Evolutionary conservation across 2,888 invertebrate genomes (phyloP).

Genomic region (Bellardia bayeri): DNA sequence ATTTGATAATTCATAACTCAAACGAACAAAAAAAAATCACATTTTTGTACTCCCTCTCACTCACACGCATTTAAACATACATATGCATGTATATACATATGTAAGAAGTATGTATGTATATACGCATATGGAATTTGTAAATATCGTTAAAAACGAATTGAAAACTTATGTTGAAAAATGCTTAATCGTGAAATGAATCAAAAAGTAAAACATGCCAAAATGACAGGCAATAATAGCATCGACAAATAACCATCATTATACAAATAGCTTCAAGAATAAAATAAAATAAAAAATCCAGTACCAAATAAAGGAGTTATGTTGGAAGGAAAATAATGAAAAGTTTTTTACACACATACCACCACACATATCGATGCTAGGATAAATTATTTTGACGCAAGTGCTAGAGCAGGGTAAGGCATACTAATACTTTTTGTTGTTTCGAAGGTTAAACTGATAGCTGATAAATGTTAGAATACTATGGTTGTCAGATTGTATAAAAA

Average conservation of each 20-base stretch:
- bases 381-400: too few relatives aligned
- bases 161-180: slow-evolving; percentile 55
- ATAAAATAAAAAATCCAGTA: background rate
- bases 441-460: too few relatives aligned
- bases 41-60: background rate
- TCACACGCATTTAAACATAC: background rate
- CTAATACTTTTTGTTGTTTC: too few relatives aligned
- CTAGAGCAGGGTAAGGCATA: too few relatives aligned
- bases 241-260: background rate
- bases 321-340: slow-evolving; percentile 6
- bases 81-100: background rate
- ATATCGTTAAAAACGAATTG: slow-evolving; percentile 59
- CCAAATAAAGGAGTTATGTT: slow-evolving; percentile 7
- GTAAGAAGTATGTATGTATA: too few relatives aligned
- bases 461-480: too few relatives aligned
- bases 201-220: slow-evolving; percentile 20
- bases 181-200: slow-evolving; percentile 54
- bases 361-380: background rate
- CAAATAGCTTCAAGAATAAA: background rate
- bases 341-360: background rate
- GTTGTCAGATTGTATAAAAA: too few relatives aligned
- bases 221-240: background rate
- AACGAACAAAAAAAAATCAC: background rate
- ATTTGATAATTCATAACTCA: background rate
- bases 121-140: background rate